Conservation (phyloP, 2,113 vertebrate species). For the Triplophysa siluroides region DNA sequence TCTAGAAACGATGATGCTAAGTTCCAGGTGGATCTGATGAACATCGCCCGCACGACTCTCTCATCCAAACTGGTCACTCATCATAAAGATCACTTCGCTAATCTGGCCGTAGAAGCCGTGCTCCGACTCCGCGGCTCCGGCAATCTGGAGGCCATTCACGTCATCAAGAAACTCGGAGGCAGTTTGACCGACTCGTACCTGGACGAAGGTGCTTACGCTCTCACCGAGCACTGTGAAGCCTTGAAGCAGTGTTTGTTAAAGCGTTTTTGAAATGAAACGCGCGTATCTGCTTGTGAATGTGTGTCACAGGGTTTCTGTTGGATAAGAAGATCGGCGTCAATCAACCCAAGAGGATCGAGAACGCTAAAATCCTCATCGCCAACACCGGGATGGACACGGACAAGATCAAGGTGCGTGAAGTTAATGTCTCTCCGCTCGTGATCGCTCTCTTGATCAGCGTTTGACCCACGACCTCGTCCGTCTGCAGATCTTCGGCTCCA, state of each 20-base stretch:
- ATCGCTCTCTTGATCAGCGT: background rate
- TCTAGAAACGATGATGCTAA: conserved; percentile 82
- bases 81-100: conserved; percentile 92
- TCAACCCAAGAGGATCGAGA: conserved; percentile 96
- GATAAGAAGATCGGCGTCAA: conserved; percentile 99
- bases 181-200: conserved; percentile 95
- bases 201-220: conserved; percentile 85
- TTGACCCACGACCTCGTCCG: background rate
- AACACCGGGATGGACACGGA: conserved; percentile 99
- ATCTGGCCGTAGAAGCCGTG: conserved; percentile 90
- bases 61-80: conserved; percentile 97
- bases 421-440: no score
- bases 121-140: conserved; percentile 92
- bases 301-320: conserved; percentile 74
- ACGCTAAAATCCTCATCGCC: conserved; percentile 96
- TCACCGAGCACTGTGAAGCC: background rate
- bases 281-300: background rate
- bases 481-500: conserved; percentile 93
- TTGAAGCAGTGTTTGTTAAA: no score
- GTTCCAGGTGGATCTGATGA: conserved; percentile 91
- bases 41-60: conserved; percentile 91
- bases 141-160: conserved; percentile 96
- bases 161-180: conserved; percentile 97
- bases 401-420: conserved; percentile 90
- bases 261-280: no score